Conservation (phyloP, 2,113 vertebrate genomes). For the Cettia cetti region DNA sequence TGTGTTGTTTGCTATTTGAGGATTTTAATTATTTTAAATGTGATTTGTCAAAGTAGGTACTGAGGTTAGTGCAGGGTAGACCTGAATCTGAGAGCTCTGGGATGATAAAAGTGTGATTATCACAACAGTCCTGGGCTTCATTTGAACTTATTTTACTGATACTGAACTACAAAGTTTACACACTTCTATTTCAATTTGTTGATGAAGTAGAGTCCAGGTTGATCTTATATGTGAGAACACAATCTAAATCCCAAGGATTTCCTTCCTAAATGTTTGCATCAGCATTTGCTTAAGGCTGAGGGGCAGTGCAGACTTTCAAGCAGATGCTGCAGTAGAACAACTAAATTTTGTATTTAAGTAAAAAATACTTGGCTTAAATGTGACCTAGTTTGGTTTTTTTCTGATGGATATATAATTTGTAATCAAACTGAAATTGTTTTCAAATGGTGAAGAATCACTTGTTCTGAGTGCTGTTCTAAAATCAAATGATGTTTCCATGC, state of each 20-base stretch:
- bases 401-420: background rate
- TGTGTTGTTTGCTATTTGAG: background rate
- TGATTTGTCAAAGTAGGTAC: background rate
- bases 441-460: background rate
- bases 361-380: background rate
- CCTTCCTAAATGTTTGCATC: constrained; percentile 1
- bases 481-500: background rate
- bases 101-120: background rate
- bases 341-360: background rate
- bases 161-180: background rate
- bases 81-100: background rate
- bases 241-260: constrained; percentile 7
- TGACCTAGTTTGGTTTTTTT: background rate
- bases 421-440: background rate
- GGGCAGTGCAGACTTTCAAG: background rate
- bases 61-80: background rate
- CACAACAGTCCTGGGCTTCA: background rate
- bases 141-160: background rate
- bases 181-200: background rate
- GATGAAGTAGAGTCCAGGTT: background rate
- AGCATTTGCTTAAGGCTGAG: background rate
- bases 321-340: background rate
- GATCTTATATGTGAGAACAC: background rate
- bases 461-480: background rate
- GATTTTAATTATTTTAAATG: background rate